Base-by-base conservation (phyloP, 2,113 vertebrate species). In the Heteronetta atricapilla region DNA sequence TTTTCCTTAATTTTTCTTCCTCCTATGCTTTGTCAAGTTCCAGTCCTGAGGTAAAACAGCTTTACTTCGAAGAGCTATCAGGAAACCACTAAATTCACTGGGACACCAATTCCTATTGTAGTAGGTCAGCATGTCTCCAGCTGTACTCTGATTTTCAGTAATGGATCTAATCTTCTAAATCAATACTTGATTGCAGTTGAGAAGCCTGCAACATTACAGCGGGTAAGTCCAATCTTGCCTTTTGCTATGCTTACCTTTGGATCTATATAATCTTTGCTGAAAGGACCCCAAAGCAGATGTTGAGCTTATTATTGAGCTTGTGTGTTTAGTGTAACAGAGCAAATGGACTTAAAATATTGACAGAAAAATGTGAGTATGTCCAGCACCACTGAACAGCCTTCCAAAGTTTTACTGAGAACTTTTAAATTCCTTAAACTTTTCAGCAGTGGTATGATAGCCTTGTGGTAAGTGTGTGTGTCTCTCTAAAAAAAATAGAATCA, bases 161-260 rank as follows among this genome's bases (percentile, higher is more conserved):
- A 93, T 13, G 86, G 76, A 91, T 40, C 73, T 88, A 75, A 92
- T 95, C 62, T 89, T 94, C 83, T 68, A 76, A 85, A 88, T 83
- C 72, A 83, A 31, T 82, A 84, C 0, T 1, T 64, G 85, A 95
- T 52, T 88, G 42, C 68, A 88, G 28, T 66, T 67, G 46, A 66
- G 60, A 69, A 2, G 3, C 44, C 48, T 60, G 44, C 42, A 66
- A 52, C 66, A 56, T 90, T 76, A 78, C 31, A 63, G 36, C 67
- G 93, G 72, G 46, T 80, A 88, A 81, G 50, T 76, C 69, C 48
- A 64, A 7, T 46, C 81, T 80, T 63, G 8, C 48, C 36, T 77
- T 38, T 26, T 42, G 46, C 64, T 17, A 2, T 28, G 11, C 48
- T 83, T 72, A 62, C 69, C 34, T 82, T 42, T 40, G 46, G 5